Base-by-base conservation (phyloP, 2,113 vertebrate genomes). In the Colistium nudipinnis region DNA sequence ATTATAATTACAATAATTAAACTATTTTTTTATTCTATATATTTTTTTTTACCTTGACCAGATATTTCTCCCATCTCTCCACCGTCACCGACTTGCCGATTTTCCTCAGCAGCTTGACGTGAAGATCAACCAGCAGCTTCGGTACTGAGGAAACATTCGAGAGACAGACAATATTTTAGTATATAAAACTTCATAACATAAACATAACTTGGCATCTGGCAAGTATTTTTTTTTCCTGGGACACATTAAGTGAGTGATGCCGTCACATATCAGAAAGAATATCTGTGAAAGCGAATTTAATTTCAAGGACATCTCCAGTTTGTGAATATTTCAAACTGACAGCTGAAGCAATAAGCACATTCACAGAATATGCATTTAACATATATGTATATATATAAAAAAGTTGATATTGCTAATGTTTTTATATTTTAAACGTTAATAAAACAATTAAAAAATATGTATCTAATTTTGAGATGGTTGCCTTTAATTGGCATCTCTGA, bases 21-120 rank as follows among this genome's bases (percentile, higher is more conserved):
- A n/a, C n/a, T n/a, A n/a, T n/a, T n/a, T n/a, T n/a, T n/a, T n/a
- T n/a, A n/a, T n/a, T n/a, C n/a, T n/a, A n/a, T n/a, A n/a, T n/a
- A n/a, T n/a, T n/a, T n/a, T n/a, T n/a, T 0, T 45, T 88, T 93
- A 98, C 98, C 95, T 95, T 98, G 68, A 96, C 91, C 13, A 99
- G 93, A 78, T 99, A 94, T 67, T 99, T 99, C 91, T 99, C 98
- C 98, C 98, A 99, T 95, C 97, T 92, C 74, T 99, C 98, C 72
- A 95, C 94, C 2, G 96, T 95, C 85, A 98, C 97, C 0, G 97
- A 99, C 84, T 99, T 99, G 41, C 98, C 97, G 55, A 98, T 97
- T 89, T 99, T 99, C 86, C 98, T 95, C 93, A 99, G 93, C 83
- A 99, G 83, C 93, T 99, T 99, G 89, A 99, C 92, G 22, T 99